These are phyloP conservation scores for Temnothorax ravouxi DNA, from an alignment of 2,888 invertebrate species.

Conservation along the genomic window DNA sequence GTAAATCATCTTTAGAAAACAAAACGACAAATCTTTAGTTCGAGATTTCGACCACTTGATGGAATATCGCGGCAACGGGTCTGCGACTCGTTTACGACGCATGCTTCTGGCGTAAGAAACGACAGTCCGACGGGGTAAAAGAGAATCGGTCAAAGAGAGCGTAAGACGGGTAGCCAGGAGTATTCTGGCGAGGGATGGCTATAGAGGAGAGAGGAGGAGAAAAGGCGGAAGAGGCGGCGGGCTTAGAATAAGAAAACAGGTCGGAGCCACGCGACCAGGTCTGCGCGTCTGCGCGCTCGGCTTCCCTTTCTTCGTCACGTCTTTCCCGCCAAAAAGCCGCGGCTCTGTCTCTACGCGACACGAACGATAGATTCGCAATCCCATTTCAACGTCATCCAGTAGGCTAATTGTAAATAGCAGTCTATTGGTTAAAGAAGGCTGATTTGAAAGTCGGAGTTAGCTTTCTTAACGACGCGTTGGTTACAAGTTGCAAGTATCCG, in stretches of 20 bases:
- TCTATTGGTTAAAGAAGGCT: neutral
- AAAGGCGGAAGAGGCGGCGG: conserved; percentile 76
- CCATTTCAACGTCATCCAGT: neutral
- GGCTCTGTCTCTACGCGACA: conserved; percentile 62
- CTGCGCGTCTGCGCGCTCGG: conserved; percentile 70
- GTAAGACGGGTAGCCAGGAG: conserved; percentile 81
- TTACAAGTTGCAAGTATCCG: neutral
- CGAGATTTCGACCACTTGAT: neutral
- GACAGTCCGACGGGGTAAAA: conserved; percentile 17
- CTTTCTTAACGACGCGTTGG: neutral
- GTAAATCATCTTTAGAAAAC: neutral
- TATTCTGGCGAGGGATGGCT: conserved; percentile 56
- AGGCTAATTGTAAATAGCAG: neutral
- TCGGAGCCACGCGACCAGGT: conserved; percentile 82
- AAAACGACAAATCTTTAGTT: neutral
- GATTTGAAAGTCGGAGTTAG: neutral
- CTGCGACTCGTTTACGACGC: conserved; percentile 30
- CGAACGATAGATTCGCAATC: conserved; percentile 42
- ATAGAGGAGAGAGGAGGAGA: conserved; percentile 58
- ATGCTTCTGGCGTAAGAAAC: conserved; percentile 51
- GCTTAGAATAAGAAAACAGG: conserved; percentile 81
- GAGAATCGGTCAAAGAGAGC: conserved; percentile 66
- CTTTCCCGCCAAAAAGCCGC: conserved; percentile 82
- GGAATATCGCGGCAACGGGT: conserved; percentile 40
- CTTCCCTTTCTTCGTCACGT: conserved; percentile 69